Base-by-base conservation (phyloP, 2,113 vertebrate species). In the Xenopus laevis region DNA sequence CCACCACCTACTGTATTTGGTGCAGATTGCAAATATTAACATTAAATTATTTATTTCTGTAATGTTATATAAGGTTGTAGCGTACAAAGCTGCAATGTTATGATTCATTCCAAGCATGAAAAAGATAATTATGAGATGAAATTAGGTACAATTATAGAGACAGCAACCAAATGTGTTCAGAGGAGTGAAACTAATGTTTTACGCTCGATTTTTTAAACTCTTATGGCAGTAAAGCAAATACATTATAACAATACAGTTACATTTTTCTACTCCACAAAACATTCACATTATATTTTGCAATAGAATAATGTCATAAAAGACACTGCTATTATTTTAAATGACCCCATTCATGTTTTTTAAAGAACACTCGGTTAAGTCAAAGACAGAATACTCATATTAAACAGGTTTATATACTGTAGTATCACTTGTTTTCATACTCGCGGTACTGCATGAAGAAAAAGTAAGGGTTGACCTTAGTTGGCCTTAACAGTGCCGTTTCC, bases 131-230 rank as follows among this genome's bases (percentile, higher is more conserved):
- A 27, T 30, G 27, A 47, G 47, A 62, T 62, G n/a, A 63, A 71
- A 71, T 71, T 63, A 33, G 60, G 44, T 30, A 45, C 18, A 71
- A 71, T 71, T 63, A 52, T 33, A 52, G 20, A 63, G n/a, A 18
- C 45, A 40, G 45, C 46, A 50, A 33, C 6, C 21, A 53, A 63
- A 64, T 64, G 13, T 17, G 46, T 64, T 62, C 44, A 47, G 23
- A 50, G 30, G 47, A 63, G 52, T 72, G 47, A 16, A 72, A 11
- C 17, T 53, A 72, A 72, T 63, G 17, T 50, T 30, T 23, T 20
- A 30, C 33, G 33, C 2, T 64, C 50, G 21, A 1, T 58, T 58
- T 16, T 59, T 44, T n/a, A 70, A 45, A 55, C 50, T 16, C 27
- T 64, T 7, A 10, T 23, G 30, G 59, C 45, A 33, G 45, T n/a